Conservation (phyloP, 2,888 invertebrate genomes). For the Drosophila borborema region DNA sequence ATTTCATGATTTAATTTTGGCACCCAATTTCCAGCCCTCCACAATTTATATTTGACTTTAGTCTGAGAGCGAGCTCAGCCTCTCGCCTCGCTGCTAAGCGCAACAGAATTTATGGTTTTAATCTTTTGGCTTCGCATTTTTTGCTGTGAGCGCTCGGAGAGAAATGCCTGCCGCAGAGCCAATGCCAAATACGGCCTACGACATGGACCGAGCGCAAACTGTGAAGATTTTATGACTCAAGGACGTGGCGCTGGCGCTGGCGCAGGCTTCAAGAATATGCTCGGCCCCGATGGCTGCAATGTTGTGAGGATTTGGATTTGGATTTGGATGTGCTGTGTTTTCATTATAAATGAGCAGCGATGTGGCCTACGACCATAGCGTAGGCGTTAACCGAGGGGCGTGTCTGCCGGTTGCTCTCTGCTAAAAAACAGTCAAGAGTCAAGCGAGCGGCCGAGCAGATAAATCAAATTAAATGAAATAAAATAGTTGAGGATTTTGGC, state of each 20-base stretch:
- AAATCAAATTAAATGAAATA: conserved; percentile 82
- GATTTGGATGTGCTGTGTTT: conserved; percentile 58
- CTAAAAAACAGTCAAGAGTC: conserved; percentile 44
- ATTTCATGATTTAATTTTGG: conserved; percentile 46
- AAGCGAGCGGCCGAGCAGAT: conserved; percentile 56
- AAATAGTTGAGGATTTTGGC: conserved; percentile 73
- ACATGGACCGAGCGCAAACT: conserved; percentile 40
- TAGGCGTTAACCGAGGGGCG: conserved; percentile 59
- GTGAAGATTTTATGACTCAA: conserved; percentile 74
- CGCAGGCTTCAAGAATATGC: conserved; percentile 57
- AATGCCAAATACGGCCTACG: conserved; percentile 55
- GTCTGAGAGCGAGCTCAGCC: conserved; percentile 8
- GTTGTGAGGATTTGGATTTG: conserved; percentile 54
- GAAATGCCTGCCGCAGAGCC: conserved; percentile 53
- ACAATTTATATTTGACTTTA: conserved; percentile 35
- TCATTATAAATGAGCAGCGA: conserved; percentile 64
- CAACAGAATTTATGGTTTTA: conserved; percentile 79
- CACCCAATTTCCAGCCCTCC: conserved; percentile 20
- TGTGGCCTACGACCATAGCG: conserved; percentile 32
- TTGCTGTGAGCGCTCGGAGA: conserved; percentile 24
- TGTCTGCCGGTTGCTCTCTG: conserved; percentile 13
- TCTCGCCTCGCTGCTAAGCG: conserved; percentile 41
- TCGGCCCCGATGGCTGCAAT: conserved; percentile 29
- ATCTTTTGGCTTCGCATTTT: conserved; percentile 74
- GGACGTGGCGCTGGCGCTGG: conserved; percentile 59